Percentiles rank a stretch among this genome's conserved stretches.
Conservation (phyloP, 1,140 invertebrate genomes). For the Stegodyphus mimosarum region DNA sequence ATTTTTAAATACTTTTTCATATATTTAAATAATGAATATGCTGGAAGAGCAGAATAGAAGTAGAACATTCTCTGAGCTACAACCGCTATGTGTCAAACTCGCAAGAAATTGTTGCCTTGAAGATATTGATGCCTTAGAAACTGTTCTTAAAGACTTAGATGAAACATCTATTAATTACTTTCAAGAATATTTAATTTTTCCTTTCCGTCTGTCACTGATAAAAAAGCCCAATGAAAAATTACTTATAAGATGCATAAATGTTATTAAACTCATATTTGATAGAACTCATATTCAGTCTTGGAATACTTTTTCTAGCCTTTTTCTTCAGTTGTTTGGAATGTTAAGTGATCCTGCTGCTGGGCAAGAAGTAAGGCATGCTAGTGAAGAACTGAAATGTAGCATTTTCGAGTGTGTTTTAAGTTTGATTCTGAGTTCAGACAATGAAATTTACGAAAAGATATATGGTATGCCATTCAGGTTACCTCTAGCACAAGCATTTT, state of each 20-base stretch:
- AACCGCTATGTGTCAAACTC: conserved; percentile 11
- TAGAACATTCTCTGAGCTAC: background rate
- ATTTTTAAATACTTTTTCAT: too few relatives aligned
- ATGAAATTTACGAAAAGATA: conserved; percentile 1
- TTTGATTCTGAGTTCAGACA: conserved; percentile 9
- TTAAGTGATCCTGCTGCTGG: background rate
- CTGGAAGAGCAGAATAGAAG: too few relatives aligned
- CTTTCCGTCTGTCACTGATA: background rate
- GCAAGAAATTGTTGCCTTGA: background rate
- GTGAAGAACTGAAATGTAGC: conserved; percentile 33
- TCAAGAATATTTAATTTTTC: conserved; percentile 23
- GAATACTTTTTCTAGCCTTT: background rate
- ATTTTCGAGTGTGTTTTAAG: background rate
- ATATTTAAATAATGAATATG: too few relatives aligned
- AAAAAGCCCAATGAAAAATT: conserved; percentile 13
- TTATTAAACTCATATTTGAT: conserved; percentile 10
- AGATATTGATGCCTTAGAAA: background rate
- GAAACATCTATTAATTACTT: background rate
- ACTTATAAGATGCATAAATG: background rate
- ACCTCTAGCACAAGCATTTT: conserved; percentile 14
- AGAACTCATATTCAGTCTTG: background rate
- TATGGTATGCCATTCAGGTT: conserved; percentile 10
- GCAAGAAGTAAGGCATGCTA: background rate
- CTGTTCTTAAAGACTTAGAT: background rate
- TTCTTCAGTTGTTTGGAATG: background rate